phyloP scores from a whole-genome alignment of 1,140 invertebrate species.

The Conus ventricosus region DNA sequence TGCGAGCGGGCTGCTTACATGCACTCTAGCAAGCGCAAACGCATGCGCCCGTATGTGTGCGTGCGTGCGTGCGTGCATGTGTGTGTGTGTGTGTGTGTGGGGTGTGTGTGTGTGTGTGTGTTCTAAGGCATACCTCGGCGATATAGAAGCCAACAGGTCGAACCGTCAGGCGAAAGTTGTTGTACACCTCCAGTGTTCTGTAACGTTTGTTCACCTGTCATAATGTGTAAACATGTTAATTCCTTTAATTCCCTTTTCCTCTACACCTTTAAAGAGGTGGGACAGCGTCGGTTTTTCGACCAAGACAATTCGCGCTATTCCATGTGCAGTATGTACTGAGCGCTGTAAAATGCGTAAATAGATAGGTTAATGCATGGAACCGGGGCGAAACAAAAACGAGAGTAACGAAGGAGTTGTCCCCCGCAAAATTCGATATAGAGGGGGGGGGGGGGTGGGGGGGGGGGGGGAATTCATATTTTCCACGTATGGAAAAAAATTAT shows the following conservation, averaged over 20 bases:
- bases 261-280: no score
- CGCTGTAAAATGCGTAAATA: no score
- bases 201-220: constrained; percentile 23
- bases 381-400: no score
- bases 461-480: no score
- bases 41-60: background rate
- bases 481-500: no score
- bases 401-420: no score
- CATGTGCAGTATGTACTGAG: background rate
- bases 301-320: no score
- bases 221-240: background rate
- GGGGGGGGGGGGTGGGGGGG: no score
- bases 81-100: constrained; percentile 16
- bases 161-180: constrained; percentile 37
- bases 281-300: no score
- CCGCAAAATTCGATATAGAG: no score
- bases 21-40: background rate
- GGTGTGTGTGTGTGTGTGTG: background rate
- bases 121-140: constrained; percentile 43
- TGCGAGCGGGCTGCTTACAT: background rate
- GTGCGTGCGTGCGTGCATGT: constrained; percentile 12
- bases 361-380: no score
- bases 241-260: background rate
- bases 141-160: constrained; percentile 44
- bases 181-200: constrained; percentile 27